These are phyloP conservation scores for Coccyzus lansbergi DNA, from an alignment of 2,797 vertebrate species.

Conservation along the genomic window DNA sequence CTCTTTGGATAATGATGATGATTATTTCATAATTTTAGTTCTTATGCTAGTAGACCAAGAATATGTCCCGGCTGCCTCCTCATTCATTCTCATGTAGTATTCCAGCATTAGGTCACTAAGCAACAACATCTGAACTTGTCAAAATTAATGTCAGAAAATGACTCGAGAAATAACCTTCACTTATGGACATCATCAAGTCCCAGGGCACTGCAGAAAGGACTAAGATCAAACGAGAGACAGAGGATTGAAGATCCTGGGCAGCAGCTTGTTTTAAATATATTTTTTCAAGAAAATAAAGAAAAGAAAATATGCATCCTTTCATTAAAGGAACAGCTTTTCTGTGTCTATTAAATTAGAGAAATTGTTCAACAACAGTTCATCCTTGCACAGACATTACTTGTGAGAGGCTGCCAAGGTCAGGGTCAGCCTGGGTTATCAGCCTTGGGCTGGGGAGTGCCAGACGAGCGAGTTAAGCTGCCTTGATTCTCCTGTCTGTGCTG, in stretches of 20 bases:
- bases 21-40: background rate
- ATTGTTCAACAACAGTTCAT: conserved; percentile 48
- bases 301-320: background rate
- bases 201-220: background rate
- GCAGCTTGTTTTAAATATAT: background rate
- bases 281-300: conserved; percentile 38
- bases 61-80: rapidly evolving
- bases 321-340: background rate
- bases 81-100: background rate
- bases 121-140: background rate
- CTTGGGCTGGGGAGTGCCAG: background rate
- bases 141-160: background rate
- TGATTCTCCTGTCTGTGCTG: background rate
- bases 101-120: background rate
- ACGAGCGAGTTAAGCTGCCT: conserved; percentile 31
- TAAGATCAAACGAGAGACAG: background rate
- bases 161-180: background rate
- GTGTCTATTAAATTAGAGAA: background rate
- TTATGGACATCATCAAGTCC: background rate
- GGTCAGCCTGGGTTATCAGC: conserved; percentile 56
- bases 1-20: background rate
- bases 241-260: background rate
- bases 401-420: conserved; percentile 50
- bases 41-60: background rate
- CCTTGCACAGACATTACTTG: conserved; percentile 16